Evolutionary conservation across 2,888 invertebrate species (phyloP).

Genomic region (Xestobium rufovillosum): DNA sequence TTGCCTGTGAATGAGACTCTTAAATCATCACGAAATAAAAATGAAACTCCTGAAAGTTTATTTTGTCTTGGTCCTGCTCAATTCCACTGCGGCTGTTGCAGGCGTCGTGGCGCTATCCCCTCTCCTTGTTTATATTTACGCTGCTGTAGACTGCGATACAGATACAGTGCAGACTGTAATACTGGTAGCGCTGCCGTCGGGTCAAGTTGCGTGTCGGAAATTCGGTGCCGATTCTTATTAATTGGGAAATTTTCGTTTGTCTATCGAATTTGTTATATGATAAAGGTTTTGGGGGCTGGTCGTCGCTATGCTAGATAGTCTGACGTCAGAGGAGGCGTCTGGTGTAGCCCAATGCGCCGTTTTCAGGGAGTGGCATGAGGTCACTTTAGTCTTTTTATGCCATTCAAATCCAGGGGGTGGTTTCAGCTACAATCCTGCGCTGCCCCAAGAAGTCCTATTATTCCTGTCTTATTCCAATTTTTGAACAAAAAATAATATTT

Average conservation of each 20-base stretch:
- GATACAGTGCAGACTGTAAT: too few species aligned
- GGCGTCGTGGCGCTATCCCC: conserved; percentile 27
- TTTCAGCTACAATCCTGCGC: conserved; percentile 40
- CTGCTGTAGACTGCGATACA: conserved; percentile 36
- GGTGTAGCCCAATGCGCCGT: conserved; percentile 41
- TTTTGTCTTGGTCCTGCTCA: too few species aligned
- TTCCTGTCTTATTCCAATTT: too few species aligned
- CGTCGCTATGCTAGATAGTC: conserved; percentile 37
- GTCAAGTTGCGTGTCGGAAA: conserved; percentile 18
- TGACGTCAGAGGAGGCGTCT: conserved; percentile 44
- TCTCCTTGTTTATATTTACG: conserved; percentile 43
- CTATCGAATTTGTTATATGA: conserved; percentile 31
- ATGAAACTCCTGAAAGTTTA: too few species aligned
- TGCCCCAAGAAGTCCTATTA: conserved; percentile 27
- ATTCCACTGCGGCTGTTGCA: conserved; percentile 4
- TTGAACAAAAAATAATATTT: too few species aligned
- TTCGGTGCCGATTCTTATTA: conserved; percentile 12
- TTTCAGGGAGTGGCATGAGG: conserved; percentile 44
- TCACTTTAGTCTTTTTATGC: conserved; percentile 46
- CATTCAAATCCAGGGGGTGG: conserved; percentile 44
- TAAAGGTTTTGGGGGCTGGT: conserved; percentile 37
- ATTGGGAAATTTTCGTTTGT: conserved; percentile 20
- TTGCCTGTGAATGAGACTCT: too few species aligned
- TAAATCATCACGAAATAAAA: too few species aligned
- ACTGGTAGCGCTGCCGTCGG: conserved; percentile 23